Base-by-base conservation (phyloP, 37 sponge, comb jelly and placozoan species). In the Geodia barretti region DNA sequence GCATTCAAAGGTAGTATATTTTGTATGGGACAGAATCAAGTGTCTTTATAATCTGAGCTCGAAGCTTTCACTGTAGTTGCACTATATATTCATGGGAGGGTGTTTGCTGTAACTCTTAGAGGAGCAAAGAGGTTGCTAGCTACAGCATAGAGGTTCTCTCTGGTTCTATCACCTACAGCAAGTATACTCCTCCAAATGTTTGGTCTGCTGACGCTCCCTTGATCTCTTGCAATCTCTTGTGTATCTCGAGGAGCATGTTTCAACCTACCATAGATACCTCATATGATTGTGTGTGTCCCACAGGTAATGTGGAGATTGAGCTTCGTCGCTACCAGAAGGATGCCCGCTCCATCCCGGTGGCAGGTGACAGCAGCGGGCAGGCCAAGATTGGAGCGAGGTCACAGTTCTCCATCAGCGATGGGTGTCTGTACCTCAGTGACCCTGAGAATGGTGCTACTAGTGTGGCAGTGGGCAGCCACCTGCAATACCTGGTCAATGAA, bases 331-430 rank as follows among this genome's bases (percentile, higher is more conserved):
- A 88, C 67, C 14, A 72, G 43, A 39, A 32, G 38, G 88, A 88
- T 63, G 41, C 83, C 60, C 83, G 83, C 47, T 88, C 73, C 64
- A 82, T 88, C 70, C 88, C 88, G 70, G 66, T 82, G 33, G 1
- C 39, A 1, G 88, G 79, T 2, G 78, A 82, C 23, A 28, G 31
- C 17, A 77, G 35, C 77, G 88, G 74, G 19, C 29, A 82, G 38
- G 32, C 43, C 19, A 37, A 29, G 17, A 82, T 88, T 32, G 72
- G 72, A 7, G 1, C 65, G 1, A 8, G 40, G 28, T 35, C 75
- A 31, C 24, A 39, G 25, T 88, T 88, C 68, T 64, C 64, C 23
- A 58, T 88, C 20, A 21, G 8, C 1, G 34, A 78, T 14, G 58
- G 37, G 62, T 63, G 62, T 9, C 37, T 77, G 42, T 34, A 60